Base-by-base conservation (phyloP, 2,113 vertebrate genomes). In the Tachysurus fulvidraco region DNA sequence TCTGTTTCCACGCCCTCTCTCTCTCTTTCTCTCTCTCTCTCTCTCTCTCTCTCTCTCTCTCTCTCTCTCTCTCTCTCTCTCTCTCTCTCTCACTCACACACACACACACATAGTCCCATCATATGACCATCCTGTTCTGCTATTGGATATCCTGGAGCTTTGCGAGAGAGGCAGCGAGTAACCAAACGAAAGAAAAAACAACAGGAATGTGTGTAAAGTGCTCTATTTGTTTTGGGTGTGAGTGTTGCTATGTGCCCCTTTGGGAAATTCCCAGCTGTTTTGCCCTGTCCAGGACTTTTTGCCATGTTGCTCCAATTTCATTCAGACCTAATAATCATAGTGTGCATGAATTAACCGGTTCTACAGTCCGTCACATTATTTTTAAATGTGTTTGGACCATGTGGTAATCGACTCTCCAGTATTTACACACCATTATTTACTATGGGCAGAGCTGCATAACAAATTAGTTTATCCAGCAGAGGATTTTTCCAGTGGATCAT, bases 51-150 rank as follows among this genome's bases (percentile, higher is more conserved):
- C n/a, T n/a, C n/a, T n/a, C n/a, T n/a, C 92, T 89, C 83, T 87
- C 85, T 36, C 36, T 36, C 36, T 36, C 36, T 36, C 36, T 36
- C 36, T 36, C 36, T 36, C 36, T 36, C 36, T 36, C 36, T 36
- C 36, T 36, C 36, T 36, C 36, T 36, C 36, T 36, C 36, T 36
- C 36, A n/a, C n/a, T n/a, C 73, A 52, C 74, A 8, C 46, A 16
- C 87, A 87, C 77, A 59, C 74, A 28, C 50, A n/a, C 54, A 79
- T 89, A 74, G 19, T 89, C 84, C 67, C 83, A 91, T 94, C 93
- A 93, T 89, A 91, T 92, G 92, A 93, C 90, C 83, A 91, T 94
- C 93, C 93, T 93, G 91, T 85, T 92, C 25, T 90, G 64, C 78
- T 78, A 8, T 81, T 2, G 17, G 5, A 44, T 88, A 93, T 94